Evolutionary conservation across 2,888 invertebrate genomes (phyloP), one percentile per base, ranked within the genome.

Genomic region (Coremacera marginata): DNA sequence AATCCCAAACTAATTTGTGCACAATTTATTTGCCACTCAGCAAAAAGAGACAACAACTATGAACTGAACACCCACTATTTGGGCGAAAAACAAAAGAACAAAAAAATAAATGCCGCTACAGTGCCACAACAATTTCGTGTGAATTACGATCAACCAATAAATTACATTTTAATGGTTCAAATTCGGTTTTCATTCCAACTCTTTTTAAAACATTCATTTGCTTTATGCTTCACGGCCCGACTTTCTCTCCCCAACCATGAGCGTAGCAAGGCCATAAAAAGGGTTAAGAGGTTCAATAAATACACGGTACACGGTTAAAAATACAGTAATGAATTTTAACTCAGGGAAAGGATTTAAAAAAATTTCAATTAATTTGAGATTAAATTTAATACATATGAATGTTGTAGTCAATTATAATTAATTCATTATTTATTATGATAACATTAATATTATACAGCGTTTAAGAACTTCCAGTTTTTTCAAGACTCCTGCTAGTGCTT

Each of bases 1-100:
- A 77, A n/a, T n/a, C 76, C 79, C 68, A 75, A 81, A 80, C 80
- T 81, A 82, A 82, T 82, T 81, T 77, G 80, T 77, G 81, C 79
- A 78, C 80, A 81, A 79, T 81, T 81, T 81, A 81, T 80, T 81
- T 80, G 9, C 44, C 22, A 5, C 31, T 14, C 8, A 19, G 16
- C 65, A 44, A 19, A 14, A 3, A n/a, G 44, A 37, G 37, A 34
- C 63, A 55, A 55, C 55, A 19, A 19, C 52, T n/a, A n/a, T 19
- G 55, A 0, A 19, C 55, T 19, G 9, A 55, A 19, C 19, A 19
- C 55, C 55, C 22, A 19, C 55, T 7, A 19, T 55, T 2, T 5
- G 55, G 22, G 22, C 4, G 8, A 19, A n/a, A 55, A 22, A 19
- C 19, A 55, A 55, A 19, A 19, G 55, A 8, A 55, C 5, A 55